Percentiles rank a stretch among this genome's conserved stretches.
These are phyloP conservation scores for Stenolophus ochropezus DNA, from an alignment of 2,888 invertebrate species.

Conservation along the genomic window DNA sequence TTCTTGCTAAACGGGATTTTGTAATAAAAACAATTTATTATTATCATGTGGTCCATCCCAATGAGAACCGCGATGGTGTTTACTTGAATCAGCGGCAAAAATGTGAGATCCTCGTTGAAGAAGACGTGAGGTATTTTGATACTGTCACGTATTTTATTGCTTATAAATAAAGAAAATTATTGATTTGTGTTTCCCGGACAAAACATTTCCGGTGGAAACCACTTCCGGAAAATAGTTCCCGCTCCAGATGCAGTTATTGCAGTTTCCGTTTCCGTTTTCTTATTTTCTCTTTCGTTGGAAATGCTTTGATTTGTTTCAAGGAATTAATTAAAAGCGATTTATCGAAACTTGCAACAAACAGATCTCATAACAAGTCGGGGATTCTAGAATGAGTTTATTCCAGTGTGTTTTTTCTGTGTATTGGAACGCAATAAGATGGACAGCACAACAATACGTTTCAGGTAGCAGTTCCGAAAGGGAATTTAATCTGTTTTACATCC, in stretches of 20 bases:
- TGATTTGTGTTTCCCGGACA: background rate
- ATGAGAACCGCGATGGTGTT: too few species aligned
- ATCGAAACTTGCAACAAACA: background rate
- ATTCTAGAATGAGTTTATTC: background rate
- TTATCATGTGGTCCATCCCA: too few species aligned
- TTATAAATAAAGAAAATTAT: background rate
- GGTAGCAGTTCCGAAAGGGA: conserved; percentile 39
- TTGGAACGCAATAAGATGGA: conserved; percentile 36
- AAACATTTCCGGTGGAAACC: background rate
- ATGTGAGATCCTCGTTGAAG: background rate
- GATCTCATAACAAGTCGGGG: background rate
- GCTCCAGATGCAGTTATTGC: conserved; percentile 45
- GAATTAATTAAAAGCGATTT: conserved; percentile 35
- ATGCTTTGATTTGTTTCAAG: conserved; percentile 16
- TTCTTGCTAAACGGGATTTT: too few species aligned
- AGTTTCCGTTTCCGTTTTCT: conserved; percentile 16
- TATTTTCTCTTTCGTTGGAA: conserved; percentile 1
- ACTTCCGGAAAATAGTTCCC: background rate
- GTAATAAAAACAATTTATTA: too few species aligned
- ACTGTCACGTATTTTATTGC: background rate
- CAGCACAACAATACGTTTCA: conserved; percentile 25
- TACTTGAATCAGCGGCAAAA: too few species aligned
- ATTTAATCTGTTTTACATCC: conserved; percentile 52
- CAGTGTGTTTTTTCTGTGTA: background rate
- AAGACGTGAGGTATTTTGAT: too few species aligned